Evolutionary conservation across 2,888 invertebrate genomes (phyloP).

Genomic region (Aquatica leii): DNA sequence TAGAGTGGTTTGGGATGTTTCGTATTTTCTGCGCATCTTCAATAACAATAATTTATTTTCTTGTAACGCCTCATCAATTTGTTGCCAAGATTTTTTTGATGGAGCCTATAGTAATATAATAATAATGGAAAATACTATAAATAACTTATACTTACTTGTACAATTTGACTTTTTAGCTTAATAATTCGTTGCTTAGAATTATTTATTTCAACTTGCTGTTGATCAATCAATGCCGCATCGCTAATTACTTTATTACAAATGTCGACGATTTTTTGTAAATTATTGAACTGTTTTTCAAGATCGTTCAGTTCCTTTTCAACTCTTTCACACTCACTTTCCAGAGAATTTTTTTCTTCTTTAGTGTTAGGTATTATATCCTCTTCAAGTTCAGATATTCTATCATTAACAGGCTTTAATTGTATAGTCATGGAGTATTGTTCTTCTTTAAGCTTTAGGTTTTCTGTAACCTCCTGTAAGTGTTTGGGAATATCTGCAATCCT

Average conservation of each 20-base stretch:
- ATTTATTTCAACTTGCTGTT: conserved; percentile 67
- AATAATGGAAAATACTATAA: too few species aligned
- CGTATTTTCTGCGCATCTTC: conserved; percentile 60
- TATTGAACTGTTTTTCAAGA: conserved; percentile 64
- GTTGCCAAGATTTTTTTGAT: conserved; percentile 60
- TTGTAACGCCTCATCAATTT: conserved; percentile 66
- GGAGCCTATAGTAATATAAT: conserved; percentile 22
- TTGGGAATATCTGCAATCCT: conserved; percentile 76
- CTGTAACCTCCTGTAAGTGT: conserved; percentile 68
- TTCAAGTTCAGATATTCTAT: conserved; percentile 68
- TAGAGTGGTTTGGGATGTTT: conserved; percentile 61
- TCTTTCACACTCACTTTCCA: conserved; percentile 64
- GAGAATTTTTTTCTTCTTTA: conserved; percentile 63
- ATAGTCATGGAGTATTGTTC: conserved; percentile 73
- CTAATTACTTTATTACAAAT: conserved; percentile 69
- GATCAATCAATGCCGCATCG: conserved; percentile 82
- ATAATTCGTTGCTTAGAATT: conserved; percentile 63
- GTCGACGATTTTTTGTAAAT: conserved; percentile 62
- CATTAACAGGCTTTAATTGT: conserved; percentile 73
- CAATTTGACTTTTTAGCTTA: conserved; percentile 56
- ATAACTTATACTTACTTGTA: conserved; percentile 42
- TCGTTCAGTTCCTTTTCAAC: conserved; percentile 59
- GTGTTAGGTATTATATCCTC: conserved; percentile 70
- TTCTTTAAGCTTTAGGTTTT: conserved; percentile 69
- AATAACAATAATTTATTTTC: conserved; percentile 62